Base-by-base conservation (phyloP, 2,113 vertebrate species). In the Grantiella picta region DNA sequence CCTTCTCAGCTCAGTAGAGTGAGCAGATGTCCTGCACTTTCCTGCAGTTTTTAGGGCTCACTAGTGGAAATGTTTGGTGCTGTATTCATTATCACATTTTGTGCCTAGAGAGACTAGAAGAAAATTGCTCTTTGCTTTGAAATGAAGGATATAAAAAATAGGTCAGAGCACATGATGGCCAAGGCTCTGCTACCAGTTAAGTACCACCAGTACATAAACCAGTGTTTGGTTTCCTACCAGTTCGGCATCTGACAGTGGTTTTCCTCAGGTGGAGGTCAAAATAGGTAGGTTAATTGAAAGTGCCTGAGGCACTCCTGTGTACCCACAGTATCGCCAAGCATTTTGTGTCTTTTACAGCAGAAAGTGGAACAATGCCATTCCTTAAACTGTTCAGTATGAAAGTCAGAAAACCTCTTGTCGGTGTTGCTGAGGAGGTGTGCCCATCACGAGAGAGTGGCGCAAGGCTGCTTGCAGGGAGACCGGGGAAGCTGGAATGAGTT, bases 361-460 rank as follows among this genome's bases (percentile, higher is more conserved):
- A 7, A 66, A 66, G 38, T 21, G 28, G 53, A 88, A 47, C 53
- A 28, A 16, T 60, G 76, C 49, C 9, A 23, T 16, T 72, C 33
- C 40, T 81, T 15, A 42, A 33, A 13, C 19, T 53, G 60, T 72
- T 56, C 29, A 61, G 22, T 15, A 6, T 22, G 20, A 1, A 44
- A 25, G 33, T 52, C 36, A 38, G 21, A 4, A 17, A 12, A 12
- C 19, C 14, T 89, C 11, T 27, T 42, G 3, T 16, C 14, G 22
- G 12, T 27, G 53, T 35, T 60, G 8, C 29, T 16, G 7, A 10
- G n/a, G 68, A 86, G 24, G 7, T n/a, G 14, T 52, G 17, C 18
- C 25, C 21, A 1, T 54, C 20, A 9, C 0, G 0, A 38, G 36
- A 6, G 5, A 33, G 59, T 0, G 0, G 14, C 4, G 7, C 66